A percentile compares a stretch with the other conserved stretches of the same genome.
These are phyloP conservation scores for Plectus sambesii DNA, from an alignment of 1,140 invertebrate species.

Conservation along the genomic window DNA sequence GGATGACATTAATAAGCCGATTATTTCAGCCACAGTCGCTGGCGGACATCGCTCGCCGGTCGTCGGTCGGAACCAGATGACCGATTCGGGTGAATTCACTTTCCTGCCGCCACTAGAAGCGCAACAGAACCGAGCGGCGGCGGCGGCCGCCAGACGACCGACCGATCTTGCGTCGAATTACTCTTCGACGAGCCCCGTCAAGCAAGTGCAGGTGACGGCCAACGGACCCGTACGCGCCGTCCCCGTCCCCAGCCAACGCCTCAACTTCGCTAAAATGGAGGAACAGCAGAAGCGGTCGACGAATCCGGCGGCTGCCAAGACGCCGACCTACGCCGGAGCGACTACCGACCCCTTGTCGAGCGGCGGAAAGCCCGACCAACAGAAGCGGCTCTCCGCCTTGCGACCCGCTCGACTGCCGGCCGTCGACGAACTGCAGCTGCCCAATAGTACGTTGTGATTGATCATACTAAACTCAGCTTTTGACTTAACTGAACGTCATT, in stretches of 20 bases:
- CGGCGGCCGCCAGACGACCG: conserved; percentile 8
- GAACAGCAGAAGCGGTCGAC: conserved; percentile 20
- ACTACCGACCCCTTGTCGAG: background rate
- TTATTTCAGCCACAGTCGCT: no score
- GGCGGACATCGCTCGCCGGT: background rate
- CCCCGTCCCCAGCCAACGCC: conserved; percentile 41
- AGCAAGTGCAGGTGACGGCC: conserved; percentile 35
- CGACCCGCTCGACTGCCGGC: conserved; percentile 25
- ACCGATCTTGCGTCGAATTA: conserved; percentile 4
- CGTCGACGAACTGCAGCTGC: conserved; percentile 29
- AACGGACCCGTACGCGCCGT: conserved; percentile 30
- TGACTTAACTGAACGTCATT: no score
- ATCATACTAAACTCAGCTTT: no score
- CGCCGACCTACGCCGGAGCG: conserved; percentile 10
- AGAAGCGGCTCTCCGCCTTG: no score
- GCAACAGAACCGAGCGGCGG: conserved; percentile 17
- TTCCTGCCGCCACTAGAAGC: conserved; percentile 42
- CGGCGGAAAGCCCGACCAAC: conserved; percentile 10
- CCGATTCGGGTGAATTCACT: conserved; percentile 41
- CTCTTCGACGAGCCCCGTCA: conserved; percentile 32
- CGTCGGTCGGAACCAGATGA: conserved; percentile 23
- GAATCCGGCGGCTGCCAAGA: conserved; percentile 3
- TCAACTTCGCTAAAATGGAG: conserved; percentile 39
- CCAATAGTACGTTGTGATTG: conserved; percentile 25
- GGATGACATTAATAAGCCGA: no score